Conservation (phyloP, 2,888 invertebrate species). For the Hirtodrosophila trivittata region DNA sequence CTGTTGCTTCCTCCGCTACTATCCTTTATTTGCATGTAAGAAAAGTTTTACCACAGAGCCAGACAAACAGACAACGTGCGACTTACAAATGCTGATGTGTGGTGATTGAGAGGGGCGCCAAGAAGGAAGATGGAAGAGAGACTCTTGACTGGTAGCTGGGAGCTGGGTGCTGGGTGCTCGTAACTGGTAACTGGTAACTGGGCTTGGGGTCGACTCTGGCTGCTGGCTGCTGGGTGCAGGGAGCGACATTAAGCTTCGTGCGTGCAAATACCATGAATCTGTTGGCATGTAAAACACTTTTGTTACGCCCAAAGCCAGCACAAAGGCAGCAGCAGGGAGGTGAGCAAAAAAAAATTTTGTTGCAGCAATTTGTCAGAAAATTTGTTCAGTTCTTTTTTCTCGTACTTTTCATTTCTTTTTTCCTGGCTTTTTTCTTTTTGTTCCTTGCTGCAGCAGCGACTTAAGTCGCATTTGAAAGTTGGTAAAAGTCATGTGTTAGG, state of each 20-base stretch:
- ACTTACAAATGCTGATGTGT: slow-evolving; percentile 64
- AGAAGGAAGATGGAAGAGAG: slow-evolving; percentile 10
- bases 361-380: slow-evolving; percentile 79
- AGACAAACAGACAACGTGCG: slow-evolving; percentile 77
- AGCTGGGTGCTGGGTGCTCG: background rate
- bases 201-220: slow-evolving; percentile 4
- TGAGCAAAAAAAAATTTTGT: slow-evolving; percentile 44
- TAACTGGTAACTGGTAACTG: slow-evolving; percentile 11
- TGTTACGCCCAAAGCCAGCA: slow-evolving; percentile 75
- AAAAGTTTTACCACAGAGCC: slow-evolving; percentile 73
- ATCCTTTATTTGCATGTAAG: slow-evolving; percentile 70
- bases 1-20: slow-evolving; percentile 5
- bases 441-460: slow-evolving; percentile 41
- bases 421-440: slow-evolving; percentile 10
- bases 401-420: slow-evolving; percentile 1
- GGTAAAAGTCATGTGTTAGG: slow-evolving; percentile 52
- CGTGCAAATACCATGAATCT: slow-evolving; percentile 79
- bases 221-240: slow-evolving; percentile 30
- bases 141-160: background rate
- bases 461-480: slow-evolving; percentile 75
- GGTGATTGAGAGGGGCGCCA: slow-evolving; percentile 3
- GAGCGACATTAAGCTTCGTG: slow-evolving; percentile 79
- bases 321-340: slow-evolving; percentile 26
- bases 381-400: slow-evolving; percentile 65
- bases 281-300: slow-evolving; percentile 78